These are phyloP conservation scores for Seriola quinqueradiata DNA, from an alignment of 2,113 vertebrate genomes.

Conservation along the genomic window DNA sequence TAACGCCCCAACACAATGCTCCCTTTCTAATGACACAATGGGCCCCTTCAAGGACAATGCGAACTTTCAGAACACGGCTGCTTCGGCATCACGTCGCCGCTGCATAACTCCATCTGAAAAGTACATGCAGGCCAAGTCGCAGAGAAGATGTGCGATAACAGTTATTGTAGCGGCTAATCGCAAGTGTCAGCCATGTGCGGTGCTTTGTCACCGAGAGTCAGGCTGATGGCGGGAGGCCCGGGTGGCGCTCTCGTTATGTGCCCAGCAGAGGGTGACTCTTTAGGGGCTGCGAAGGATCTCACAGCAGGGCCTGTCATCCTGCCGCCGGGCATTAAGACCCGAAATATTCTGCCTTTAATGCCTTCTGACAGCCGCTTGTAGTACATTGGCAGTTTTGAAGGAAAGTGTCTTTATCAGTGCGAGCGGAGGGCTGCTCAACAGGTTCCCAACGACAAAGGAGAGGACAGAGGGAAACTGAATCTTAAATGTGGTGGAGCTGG, in stretches of 20 bases:
- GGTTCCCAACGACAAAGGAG: not conserved
- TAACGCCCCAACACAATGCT: not conserved
- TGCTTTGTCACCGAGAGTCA: constrained; percentile 16
- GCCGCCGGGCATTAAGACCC: constrained; percentile 23
- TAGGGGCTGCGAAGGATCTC: constrained; percentile 39
- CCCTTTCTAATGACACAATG: not conserved
- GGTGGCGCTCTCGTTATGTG: constrained; percentile 45
- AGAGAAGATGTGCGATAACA: constrained; percentile 31
- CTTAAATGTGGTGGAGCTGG: not conserved
- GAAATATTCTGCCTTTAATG: constrained; percentile 51
- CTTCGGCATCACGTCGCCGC: not conserved
- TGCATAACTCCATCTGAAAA: not conserved
- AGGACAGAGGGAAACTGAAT: not conserved
- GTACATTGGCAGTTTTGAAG: constrained; percentile 17
- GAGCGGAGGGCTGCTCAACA: constrained; percentile 27
- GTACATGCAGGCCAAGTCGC: not conserved
- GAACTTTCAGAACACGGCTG: not conserved
- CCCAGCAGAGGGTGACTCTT: constrained; percentile 61
- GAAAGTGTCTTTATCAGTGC: constrained; percentile 7
- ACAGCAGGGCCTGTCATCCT: constrained; percentile 45
- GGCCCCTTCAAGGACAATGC: not conserved
- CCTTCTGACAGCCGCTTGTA: constrained; percentile 54
- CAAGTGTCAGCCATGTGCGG: constrained; percentile 32
- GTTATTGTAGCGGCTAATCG: constrained; percentile 47
- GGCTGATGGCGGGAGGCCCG: constrained; percentile 21